These are phyloP conservation scores for Mus pahari DNA, from an alignment of 2,113 vertebrate genomes.

Conservation along the genomic window DNA sequence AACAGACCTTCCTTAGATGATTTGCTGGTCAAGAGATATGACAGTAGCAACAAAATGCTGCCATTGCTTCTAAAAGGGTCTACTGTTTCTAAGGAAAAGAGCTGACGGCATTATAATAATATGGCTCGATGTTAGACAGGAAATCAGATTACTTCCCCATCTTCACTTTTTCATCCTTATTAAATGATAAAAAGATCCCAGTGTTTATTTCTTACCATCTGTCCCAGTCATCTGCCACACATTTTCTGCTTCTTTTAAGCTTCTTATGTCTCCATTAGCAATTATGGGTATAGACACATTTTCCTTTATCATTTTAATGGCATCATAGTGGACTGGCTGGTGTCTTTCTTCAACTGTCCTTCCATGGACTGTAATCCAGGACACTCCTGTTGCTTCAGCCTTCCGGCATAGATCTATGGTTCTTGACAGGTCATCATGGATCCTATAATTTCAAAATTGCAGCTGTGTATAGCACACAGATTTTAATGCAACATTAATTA, in stretches of 20 bases:
- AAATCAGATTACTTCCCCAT: constrained; percentile 48
- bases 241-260: constrained; percentile 92
- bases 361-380: constrained; percentile 98
- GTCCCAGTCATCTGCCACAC: constrained; percentile 91
- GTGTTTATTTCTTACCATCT: constrained; percentile 90
- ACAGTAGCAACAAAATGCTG: neutral
- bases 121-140: constrained; percentile 44
- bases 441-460: constrained; percentile 87
- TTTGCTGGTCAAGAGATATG: constrained; percentile 10
- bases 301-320: constrained; percentile 96
- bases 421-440: constrained; percentile 93
- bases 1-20: neutral
- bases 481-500: constrained; percentile 54
- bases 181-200: constrained; percentile 40
- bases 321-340: constrained; percentile 95
- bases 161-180: neutral
- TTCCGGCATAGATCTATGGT: constrained; percentile 97
- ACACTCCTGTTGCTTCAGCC: constrained; percentile 94
- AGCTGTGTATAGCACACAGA: constrained; percentile 48
- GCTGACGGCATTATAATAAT: constrained; percentile 49
- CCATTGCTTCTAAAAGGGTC: constrained; percentile 44
- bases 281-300: constrained; percentile 93
- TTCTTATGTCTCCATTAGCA: constrained; percentile 96
- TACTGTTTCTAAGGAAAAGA: constrained; percentile 11
- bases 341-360: constrained; percentile 95